These are phyloP conservation scores for Danio jaintianensis DNA, from an alignment of 2,797 vertebrate genomes.

Conservation along the genomic window DNA sequence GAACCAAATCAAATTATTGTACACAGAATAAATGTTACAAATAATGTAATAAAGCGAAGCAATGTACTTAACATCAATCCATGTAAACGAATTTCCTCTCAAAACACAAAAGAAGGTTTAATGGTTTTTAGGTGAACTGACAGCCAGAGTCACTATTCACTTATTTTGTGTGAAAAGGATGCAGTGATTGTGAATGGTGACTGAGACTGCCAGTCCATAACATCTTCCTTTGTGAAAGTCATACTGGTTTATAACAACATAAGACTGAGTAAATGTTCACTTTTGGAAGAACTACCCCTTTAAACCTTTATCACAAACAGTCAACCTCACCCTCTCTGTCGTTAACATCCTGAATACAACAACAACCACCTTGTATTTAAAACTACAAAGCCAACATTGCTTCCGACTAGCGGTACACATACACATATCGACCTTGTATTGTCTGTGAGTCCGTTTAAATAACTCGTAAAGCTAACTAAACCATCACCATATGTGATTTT, in stretches of 20 bases:
- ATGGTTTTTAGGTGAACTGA: not conserved
- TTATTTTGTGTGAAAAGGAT: not conserved
- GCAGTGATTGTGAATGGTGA: not conserved
- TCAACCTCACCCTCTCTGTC: not conserved
- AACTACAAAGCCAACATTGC: slow-evolving; percentile 13
- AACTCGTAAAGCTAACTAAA: slow-evolving; percentile 5
- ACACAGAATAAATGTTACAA: not conserved
- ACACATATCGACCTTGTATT: not conserved
- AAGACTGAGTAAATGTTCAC: not conserved
- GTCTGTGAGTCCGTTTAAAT: not conserved
- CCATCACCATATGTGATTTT: not conserved
- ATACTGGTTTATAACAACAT: not conserved
- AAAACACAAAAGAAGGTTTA: not conserved
- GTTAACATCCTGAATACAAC: not conserved
- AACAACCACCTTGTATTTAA: not conserved
- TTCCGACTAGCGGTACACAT: not conserved
- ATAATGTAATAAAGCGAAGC: not conserved
- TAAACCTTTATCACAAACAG: not conserved
- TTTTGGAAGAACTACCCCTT: not conserved
- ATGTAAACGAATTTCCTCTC: not conserved
- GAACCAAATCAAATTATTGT: not conserved
- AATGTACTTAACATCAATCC: not conserved
- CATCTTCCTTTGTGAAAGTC: not conserved
- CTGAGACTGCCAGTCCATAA: not conserved
- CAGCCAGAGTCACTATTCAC: not conserved